These are phyloP conservation scores for Uropetala carovei DNA, from an alignment of 2,888 invertebrate genomes.

Conservation along the genomic window DNA sequence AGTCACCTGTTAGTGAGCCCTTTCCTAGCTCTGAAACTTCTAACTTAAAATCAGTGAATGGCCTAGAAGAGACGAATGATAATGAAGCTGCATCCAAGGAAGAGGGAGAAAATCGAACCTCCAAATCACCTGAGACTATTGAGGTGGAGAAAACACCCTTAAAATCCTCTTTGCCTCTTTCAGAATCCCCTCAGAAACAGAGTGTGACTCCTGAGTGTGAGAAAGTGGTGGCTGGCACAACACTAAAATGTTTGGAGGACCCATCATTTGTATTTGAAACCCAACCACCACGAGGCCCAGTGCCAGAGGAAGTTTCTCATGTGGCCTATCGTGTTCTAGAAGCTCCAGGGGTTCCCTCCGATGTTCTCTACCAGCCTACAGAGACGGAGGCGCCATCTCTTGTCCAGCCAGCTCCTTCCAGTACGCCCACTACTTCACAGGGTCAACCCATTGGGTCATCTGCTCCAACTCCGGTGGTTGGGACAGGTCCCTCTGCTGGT, in stretches of 20 bases:
- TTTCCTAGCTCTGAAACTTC: constrained; percentile 65
- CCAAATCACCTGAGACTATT: background rate
- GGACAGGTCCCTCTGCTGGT: constrained; percentile 69
- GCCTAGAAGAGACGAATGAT: constrained; percentile 61
- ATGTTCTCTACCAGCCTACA: constrained; percentile 78
- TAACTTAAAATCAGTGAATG: constrained; percentile 64
- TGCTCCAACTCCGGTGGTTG: constrained; percentile 68
- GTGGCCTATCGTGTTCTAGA: constrained; percentile 68
- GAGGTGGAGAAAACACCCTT: constrained; percentile 22
- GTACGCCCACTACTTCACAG: constrained; percentile 50
- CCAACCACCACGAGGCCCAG: constrained; percentile 72
- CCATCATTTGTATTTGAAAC: constrained; percentile 76
- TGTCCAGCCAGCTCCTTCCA: constrained; percentile 68
- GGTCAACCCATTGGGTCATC: background rate
- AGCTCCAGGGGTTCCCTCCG: constrained; percentile 71
- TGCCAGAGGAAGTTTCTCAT: constrained; percentile 65
- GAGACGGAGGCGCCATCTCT: constrained; percentile 76
- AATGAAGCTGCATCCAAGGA: constrained; percentile 53
- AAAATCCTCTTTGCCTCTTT: constrained; percentile 46
- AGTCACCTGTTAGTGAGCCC: constrained; percentile 65
- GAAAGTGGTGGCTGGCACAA: constrained; percentile 76
- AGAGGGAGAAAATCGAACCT: constrained; percentile 19
- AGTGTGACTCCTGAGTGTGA: constrained; percentile 32
- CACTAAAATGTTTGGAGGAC: constrained; percentile 78
- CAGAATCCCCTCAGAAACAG: constrained; percentile 30